Base-by-base conservation (phyloP, 1,140 invertebrate genomes). In the Harlomillsia oculata region DNA sequence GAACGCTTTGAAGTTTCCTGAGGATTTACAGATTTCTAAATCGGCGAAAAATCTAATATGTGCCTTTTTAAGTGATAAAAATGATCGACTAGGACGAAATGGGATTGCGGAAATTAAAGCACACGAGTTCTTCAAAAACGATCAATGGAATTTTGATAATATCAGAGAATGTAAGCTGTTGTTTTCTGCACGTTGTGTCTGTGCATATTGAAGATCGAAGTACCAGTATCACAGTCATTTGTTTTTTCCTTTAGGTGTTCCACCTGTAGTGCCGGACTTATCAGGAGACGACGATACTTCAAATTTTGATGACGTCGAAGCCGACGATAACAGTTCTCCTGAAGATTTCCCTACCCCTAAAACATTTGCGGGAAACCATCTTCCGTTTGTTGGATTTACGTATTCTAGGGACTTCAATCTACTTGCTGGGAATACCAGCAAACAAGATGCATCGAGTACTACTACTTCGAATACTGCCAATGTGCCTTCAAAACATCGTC, bases 301-400 rank as follows among this genome's bases (percentile, higher is more conserved):
- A 66, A 95, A 99, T 76, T 99, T 99, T 77, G 94, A 98, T 71
- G 93, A 97, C 66, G 87, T 97, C 48, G 93, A 97, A 65, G 89
- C 90, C 68, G 87, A 91, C 56, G 87, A 92, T 67, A n/a, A n/a
- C n/a, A 81, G 80, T 43, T 78, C 84, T 1, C 86, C 91, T 68
- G 90, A 96, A 71, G 83, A 84, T 69, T 99, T 99, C 74, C 89
- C 94, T 9, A 78, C 87, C 53, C 91, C 94, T 25, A 98, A 97
- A 77, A 89, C 91, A 29, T 99, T 99, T 75, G 90, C 90, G 53
- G 97, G 93, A 37, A 97, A 99, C 76, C 94, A 99, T 75, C 75
- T 99, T 59, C 94, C 96, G 16, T 99, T 99, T 75, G 89, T 99
- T 53, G 94, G 96, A 8, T 99, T 99, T 70, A 98, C 96, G 0